Percentiles rank a stretch among this genome's conserved stretches.
Conservation (phyloP, 2,888 invertebrate genomes). For the Leucophenga maculata region DNA sequence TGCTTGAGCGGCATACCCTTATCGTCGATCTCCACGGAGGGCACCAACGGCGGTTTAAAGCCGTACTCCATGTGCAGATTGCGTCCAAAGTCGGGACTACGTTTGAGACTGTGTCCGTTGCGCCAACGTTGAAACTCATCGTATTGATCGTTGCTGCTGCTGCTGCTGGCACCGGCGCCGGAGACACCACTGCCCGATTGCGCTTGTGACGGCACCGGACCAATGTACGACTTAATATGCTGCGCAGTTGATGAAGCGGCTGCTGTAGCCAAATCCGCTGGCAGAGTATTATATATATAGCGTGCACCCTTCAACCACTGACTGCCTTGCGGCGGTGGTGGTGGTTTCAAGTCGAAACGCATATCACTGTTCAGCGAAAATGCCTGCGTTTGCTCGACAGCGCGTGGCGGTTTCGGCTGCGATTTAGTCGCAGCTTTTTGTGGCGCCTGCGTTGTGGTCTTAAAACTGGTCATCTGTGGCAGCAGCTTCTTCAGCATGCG, state of each 20-base stretch:
- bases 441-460: slow-evolving; percentile 31
- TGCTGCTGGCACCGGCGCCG: slow-evolving; percentile 64
- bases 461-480: slow-evolving; percentile 50
- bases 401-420: slow-evolving; percentile 42
- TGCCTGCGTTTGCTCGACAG: slow-evolving; percentile 34
- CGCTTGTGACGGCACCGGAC: slow-evolving; percentile 48
- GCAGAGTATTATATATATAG: slow-evolving; percentile 66
- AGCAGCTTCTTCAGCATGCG: slow-evolving; percentile 66
- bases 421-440: slow-evolving; percentile 38
- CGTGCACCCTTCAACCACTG: slow-evolving; percentile 63
- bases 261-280: slow-evolving; percentile 57
- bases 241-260: slow-evolving; percentile 73
- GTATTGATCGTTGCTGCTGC: slow-evolving; percentile 48
- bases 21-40: slow-evolving; percentile 85
- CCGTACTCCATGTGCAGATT: slow-evolving; percentile 85
- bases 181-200: slow-evolving; percentile 64
- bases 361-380: slow-evolving; percentile 56
- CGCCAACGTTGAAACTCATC: slow-evolving; percentile 69
- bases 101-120: slow-evolving; percentile 73
- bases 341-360: slow-evolving; percentile 61
- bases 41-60: slow-evolving; percentile 86
- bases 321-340: slow-evolving; percentile 56
- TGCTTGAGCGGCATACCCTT: slow-evolving; percentile 77
- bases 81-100: slow-evolving; percentile 75
- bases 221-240: slow-evolving; percentile 70